phyloP scores from a whole-genome alignment of 1,140 invertebrate genomes.

The Carcinoscorpius rotundicauda region DNA sequence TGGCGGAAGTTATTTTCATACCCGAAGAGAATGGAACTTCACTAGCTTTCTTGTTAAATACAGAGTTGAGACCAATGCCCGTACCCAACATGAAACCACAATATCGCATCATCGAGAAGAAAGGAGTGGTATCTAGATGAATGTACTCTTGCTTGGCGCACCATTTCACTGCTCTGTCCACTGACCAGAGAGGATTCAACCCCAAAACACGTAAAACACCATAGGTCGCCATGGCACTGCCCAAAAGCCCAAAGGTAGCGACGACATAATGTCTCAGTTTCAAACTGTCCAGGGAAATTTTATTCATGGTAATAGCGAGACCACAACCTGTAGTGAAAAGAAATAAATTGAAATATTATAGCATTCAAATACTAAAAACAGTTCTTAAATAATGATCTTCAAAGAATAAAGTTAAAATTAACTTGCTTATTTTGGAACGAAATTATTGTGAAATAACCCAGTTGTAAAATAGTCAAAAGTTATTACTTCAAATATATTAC shows the following conservation, averaged over 20 bases:
- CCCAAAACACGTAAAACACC: slow-evolving; percentile 28
- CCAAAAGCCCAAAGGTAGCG: slow-evolving; percentile 21
- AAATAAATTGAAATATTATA: not conserved
- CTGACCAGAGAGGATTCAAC: slow-evolving; percentile 43
- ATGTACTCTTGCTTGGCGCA: slow-evolving; percentile 42
- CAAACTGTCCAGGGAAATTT: slow-evolving; percentile 23
- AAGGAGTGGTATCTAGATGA: slow-evolving; percentile 44
- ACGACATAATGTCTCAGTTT: slow-evolving; percentile 22
- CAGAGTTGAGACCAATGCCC: slow-evolving; percentile 30
- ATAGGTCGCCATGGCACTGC: slow-evolving; percentile 29
- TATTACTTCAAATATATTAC: no score
- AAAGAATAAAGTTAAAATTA: no score
- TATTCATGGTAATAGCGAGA: slow-evolving; percentile 26
- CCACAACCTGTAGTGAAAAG: slow-evolving; percentile 26
- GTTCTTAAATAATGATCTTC: no score
- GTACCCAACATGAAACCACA: slow-evolving; percentile 35
- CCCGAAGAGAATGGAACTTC: slow-evolving; percentile 12
- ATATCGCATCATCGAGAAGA: slow-evolving; percentile 41
- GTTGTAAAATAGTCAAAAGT: no score
- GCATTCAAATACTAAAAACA: no score
- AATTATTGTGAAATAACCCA: no score
- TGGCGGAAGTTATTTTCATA: slow-evolving; percentile 20
- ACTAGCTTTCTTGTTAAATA: slow-evolving; percentile 6
- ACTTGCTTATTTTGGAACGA: no score
- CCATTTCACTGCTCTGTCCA: slow-evolving; percentile 45